Evolutionary conservation across 2,797 vertebrate species (phyloP), one percentile per base, ranked within the genome.

Genomic region (Liasis olivaceus): DNA sequence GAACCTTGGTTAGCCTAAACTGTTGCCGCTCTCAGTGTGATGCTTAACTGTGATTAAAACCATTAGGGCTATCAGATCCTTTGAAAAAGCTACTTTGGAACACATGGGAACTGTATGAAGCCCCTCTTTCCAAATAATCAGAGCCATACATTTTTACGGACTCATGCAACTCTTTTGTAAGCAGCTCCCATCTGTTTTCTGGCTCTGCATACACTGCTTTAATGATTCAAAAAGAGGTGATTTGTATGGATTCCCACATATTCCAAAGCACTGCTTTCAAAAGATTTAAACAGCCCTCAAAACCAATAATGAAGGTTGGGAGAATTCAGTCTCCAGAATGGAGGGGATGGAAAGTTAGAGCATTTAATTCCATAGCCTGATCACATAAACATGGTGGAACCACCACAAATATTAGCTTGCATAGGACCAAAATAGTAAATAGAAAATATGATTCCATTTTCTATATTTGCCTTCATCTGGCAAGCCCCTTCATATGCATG

Each of bases 401-500:
- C 63, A 63, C 58, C 60, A 47, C 56, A 47, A 88, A 56, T 77
- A 24, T 88, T 93, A 85, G 89, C n/a, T 87, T 93, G 59, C 69
- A 24, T 54, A 88, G 85, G 85, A n/a, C 15, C n/a, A 54, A 91
- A 24, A 28, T 88, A 93, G 24, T 20, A 89, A 69, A 90, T 92
- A n/a, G 56, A 90, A 62, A 51, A 89, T 13, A 72, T 81, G 60
- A 66, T 66, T 62, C 84, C 22, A 64, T 85, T 58, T 47, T 69
- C 31, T 59, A 31, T 22, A 56, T 87, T 51, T 72, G 58, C 72
- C 86, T 81, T 88, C 51, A 88, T 91, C 54, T 26, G 47, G 86
- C 51, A 91, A 91, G 89, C 54, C 66, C 60, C 28, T 90, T 90
- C 89, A 64, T 51, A 85, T 88, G 69, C 69, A 89, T 60, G 28